These are phyloP conservation scores for Heliopora coerulea DNA, from an alignment of 92 coral and sea anemone genomes.

Conservation along the genomic window DNA sequence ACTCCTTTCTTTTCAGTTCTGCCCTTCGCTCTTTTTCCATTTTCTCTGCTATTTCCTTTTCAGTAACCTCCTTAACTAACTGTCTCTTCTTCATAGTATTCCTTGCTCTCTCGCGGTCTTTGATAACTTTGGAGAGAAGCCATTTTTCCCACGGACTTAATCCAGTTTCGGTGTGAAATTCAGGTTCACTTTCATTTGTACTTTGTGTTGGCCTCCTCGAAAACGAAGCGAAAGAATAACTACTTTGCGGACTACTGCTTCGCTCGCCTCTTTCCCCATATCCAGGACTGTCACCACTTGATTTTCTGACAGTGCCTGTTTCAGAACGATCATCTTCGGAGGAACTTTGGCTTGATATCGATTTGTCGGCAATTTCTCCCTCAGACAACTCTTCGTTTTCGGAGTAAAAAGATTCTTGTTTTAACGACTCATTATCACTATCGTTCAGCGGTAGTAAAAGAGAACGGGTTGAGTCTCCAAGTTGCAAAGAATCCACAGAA, in stretches of 20 bases:
- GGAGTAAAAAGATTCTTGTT: neutral
- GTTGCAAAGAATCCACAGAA: slow-evolving; percentile 33
- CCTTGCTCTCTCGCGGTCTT: slow-evolving; percentile 57
- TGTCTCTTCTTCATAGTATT: slow-evolving; percentile 51
- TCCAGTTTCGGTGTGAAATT: slow-evolving; percentile 21
- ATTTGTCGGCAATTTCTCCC: slow-evolving; percentile 22
- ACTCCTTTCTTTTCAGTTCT: slow-evolving; percentile 49
- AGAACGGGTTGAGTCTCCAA: slow-evolving; percentile 93
- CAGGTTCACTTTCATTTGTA: neutral
- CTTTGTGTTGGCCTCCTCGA: neutral
- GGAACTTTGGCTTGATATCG: slow-evolving; percentile 6
- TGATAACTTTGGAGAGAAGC: slow-evolving; percentile 70
- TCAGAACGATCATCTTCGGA: neutral
- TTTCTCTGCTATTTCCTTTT: slow-evolving; percentile 50
- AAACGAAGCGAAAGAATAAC: neutral
- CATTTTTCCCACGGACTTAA: slow-evolving; percentile 89
- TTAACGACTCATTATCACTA: neutral
- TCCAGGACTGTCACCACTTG: neutral
- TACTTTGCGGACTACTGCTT: neutral
- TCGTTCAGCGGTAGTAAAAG: slow-evolving; percentile 71
- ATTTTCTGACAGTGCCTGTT: neutral
- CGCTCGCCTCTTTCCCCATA: neutral
- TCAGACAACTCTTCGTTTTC: slow-evolving; percentile 19
- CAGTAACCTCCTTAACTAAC: slow-evolving; percentile 43
- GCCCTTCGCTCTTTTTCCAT: slow-evolving; percentile 48